These are phyloP conservation scores for Spisula solida DNA, from an alignment of 2,888 invertebrate genomes.

Conservation along the genomic window DNA sequence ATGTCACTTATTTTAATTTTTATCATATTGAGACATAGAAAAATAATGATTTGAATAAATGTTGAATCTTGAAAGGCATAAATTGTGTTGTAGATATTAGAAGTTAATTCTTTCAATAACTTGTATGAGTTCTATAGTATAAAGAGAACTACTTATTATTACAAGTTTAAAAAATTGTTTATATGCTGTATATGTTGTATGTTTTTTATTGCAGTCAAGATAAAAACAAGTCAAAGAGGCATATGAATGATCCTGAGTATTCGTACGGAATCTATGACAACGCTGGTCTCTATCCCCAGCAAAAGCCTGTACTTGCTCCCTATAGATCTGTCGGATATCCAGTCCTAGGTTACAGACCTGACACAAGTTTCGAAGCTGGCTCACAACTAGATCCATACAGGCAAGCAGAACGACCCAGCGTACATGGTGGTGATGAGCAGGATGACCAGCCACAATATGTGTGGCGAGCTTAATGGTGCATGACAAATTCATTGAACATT, in stretches of 20 bases:
- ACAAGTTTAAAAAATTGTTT: too few relatives aligned
- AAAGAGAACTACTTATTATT: too few relatives aligned
- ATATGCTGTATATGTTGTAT: too few relatives aligned
- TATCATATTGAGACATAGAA: too few relatives aligned
- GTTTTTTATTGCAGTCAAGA: background rate
- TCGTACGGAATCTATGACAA: conserved; percentile 35
- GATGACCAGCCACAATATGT: conserved; percentile 20
- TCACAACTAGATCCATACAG: conserved; percentile 26
- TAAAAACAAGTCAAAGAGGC: background rate
- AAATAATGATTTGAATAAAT: too few relatives aligned
- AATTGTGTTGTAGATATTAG: too few relatives aligned
- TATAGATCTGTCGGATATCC: conserved; percentile 41
- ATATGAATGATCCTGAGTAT: conserved; percentile 28
- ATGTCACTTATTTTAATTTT: too few relatives aligned
- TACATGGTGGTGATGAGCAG: conserved; percentile 13
- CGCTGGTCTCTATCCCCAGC: background rate
- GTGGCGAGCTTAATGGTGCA: conserved; percentile 34
- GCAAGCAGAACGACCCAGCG: conserved; percentile 2
- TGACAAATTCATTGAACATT: background rate
- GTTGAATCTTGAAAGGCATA: too few relatives aligned
- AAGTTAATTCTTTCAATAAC: too few relatives aligned
- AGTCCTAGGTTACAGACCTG: conserved; percentile 32
- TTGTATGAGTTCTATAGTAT: too few relatives aligned
- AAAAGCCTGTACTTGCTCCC: conserved; percentile 5
- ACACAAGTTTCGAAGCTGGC: conserved; percentile 40